Base-by-base conservation (phyloP, 2,888 invertebrate genomes). In the Drosophila flavopinicola region DNA sequence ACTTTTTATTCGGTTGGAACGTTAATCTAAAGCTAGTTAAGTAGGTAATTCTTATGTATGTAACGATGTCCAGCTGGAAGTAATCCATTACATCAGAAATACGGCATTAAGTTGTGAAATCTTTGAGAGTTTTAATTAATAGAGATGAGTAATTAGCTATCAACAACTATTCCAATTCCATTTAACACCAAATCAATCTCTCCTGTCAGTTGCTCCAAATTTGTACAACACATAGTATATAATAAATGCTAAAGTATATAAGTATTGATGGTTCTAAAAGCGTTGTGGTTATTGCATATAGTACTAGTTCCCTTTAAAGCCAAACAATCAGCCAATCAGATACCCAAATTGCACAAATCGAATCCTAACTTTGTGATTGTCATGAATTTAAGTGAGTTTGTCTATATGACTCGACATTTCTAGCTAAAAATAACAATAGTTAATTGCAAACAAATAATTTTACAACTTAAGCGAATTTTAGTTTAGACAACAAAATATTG, bases 331-430 rank as follows among this genome's bases (percentile, higher is more conserved):
- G 48, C 57, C 60, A 61, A 68, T 42, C 53, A 42, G 53, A 59
- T 56, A 66, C 13, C 17, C 49, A 58, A 63, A 51, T 38, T 11
- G 38, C 33, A 60, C 11, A 83, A 79, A 75, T 70, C 74, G 84
- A 86, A 83, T 73, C 66, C 86, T 67, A 86, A 86, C 74, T 86
- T 80, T 80, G 80, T 80, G 80, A 80, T 80, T 86, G 67, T 76
- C 80, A 86, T 60, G 84, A 80, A 86, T 84, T 86, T 80, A 86
- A 73, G 80, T 73, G 54, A 68, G 68, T 59, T 57, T 79, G 57
- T 77, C 52, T 11, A 72, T 71, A 47, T 51, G 56, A 57, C 20
- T 39, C 59, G 47, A 47, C 15, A 41, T 59, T 39, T 61, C 37
- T 70, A 75, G 71, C 52, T 71, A 70, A 76, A 15, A 15, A 45